Conservation (phyloP, 2,888 invertebrate genomes). For the Camptogramma bilineatum region DNA sequence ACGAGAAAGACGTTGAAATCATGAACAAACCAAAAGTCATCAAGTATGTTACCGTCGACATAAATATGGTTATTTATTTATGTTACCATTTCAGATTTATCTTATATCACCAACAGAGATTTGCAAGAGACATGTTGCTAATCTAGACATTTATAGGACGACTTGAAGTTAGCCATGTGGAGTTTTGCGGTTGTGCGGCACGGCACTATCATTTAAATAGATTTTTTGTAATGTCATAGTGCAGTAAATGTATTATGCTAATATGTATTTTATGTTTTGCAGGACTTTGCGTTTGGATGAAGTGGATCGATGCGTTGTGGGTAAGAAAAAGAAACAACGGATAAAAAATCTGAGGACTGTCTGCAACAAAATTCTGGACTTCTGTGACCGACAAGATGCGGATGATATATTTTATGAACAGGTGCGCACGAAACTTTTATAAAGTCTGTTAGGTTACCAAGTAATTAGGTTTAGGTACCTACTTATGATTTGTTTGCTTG, state of each 20-base stretch:
- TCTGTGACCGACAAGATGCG: conserved; percentile 70
- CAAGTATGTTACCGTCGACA: conserved; percentile 58
- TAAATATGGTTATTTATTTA: too few relatives aligned
- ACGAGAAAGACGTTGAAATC: conserved; percentile 60
- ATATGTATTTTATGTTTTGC: conserved; percentile 28
- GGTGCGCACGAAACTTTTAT: conserved; percentile 48
- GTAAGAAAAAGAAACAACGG: conserved; percentile 66
- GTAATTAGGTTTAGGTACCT: too few relatives aligned
- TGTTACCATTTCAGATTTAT: too few relatives aligned
- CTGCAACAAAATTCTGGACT: conserved; percentile 72
- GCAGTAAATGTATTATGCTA: neutral
- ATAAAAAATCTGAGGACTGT: conserved; percentile 67
- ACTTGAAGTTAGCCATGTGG: too few relatives aligned
- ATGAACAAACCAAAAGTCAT: conserved; percentile 71
- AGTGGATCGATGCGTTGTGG: conserved; percentile 55
- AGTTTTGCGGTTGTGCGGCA: too few relatives aligned
- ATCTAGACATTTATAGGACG: too few relatives aligned
- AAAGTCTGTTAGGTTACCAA: neutral
- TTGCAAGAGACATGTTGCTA: too few relatives aligned
- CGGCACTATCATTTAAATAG: too few relatives aligned
- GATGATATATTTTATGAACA: conserved; percentile 62
- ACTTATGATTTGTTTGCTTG: too few relatives aligned
- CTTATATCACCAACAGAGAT: too few relatives aligned
- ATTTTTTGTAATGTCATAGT: too few relatives aligned
- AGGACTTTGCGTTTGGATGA: conserved; percentile 69